phyloP scores from a whole-genome alignment of 2,888 invertebrate genomes.

The Macropis europaea region DNA sequence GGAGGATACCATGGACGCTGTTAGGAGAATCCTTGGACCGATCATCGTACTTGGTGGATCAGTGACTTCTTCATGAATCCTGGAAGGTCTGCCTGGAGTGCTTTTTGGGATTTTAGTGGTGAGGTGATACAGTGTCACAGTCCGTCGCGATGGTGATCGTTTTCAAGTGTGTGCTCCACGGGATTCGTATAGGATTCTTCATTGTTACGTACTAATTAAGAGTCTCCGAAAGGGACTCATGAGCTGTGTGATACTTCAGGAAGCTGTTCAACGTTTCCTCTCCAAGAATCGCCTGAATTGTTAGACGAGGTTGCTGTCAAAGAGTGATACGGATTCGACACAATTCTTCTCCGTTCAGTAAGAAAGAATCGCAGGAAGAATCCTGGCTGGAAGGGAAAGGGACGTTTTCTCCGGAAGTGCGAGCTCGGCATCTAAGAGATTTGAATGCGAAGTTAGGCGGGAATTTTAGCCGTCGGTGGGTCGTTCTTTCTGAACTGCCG shows the following conservation, averaged over 20 bases:
- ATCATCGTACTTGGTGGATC: background rate
- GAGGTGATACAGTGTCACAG: conserved; percentile 17
- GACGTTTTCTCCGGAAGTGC: conserved; percentile 44
- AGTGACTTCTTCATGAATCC: background rate
- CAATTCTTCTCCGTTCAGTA: too few relatives aligned
- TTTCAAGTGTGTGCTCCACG: conserved; percentile 22
- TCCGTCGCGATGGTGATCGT: conserved; percentile 32
- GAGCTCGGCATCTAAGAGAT: conserved; percentile 68
- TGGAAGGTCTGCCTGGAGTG: background rate
- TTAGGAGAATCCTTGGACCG: background rate
- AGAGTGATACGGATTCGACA: too few relatives aligned
- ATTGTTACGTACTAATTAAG: background rate
- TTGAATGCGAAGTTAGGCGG: conserved; percentile 79
- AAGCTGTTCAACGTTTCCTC: too few relatives aligned
- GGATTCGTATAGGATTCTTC: background rate
- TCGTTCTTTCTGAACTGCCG: conserved; percentile 39
- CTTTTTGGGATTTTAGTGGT: background rate
- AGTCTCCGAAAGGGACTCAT: too few relatives aligned
- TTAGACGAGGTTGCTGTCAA: too few relatives aligned
- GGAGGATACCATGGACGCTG: too few relatives aligned
- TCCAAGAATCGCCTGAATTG: too few relatives aligned
- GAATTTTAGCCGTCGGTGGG: conserved; percentile 72
- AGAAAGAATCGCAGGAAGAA: too few relatives aligned
- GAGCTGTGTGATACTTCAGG: too few relatives aligned
- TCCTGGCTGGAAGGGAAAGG: too few relatives aligned